A percentile compares a stretch with the other conserved stretches of the same genome.
Conservation (phyloP, 2,797 vertebrate species). For the Staurois parvus region DNA sequence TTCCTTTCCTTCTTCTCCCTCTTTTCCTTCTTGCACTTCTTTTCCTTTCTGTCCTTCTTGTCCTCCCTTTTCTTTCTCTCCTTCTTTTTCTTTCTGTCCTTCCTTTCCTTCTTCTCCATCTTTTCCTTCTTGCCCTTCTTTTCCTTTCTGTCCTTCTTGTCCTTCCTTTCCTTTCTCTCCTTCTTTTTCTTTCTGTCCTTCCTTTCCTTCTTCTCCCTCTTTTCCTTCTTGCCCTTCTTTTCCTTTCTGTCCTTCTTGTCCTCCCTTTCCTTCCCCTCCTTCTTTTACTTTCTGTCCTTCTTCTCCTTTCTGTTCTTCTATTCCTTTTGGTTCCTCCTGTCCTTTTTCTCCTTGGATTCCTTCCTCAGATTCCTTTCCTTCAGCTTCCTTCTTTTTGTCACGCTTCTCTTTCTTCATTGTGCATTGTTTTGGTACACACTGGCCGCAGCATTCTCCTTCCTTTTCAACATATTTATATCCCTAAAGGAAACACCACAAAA, state of each 20-base stretch:
- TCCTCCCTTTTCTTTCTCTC: no score
- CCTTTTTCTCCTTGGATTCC: constrained; percentile 1
- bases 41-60: background rate
- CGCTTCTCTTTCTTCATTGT: constrained; percentile 16
- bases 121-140: no score
- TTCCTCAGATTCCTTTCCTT: background rate
- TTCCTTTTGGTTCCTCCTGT: background rate
- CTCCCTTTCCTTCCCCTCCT: no score
- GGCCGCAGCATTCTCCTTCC: constrained; percentile 50
- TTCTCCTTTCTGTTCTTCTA: background rate
- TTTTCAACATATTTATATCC: constrained; percentile 41
- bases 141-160: background rate
- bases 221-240: no score
- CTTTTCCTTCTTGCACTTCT: no score
- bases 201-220: background rate
- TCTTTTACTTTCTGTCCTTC: background rate
- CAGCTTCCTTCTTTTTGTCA: background rate
- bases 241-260: no score
- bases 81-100: no score
- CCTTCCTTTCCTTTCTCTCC: background rate
- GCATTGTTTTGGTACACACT: constrained; percentile 56
- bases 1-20: background rate
- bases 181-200: background rate
- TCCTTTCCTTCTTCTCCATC: no score
- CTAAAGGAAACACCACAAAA: constrained; percentile 12